phyloP scores from a whole-genome alignment of 1,140 invertebrate genomes.

The Drosophila kurseongensis region DNA sequence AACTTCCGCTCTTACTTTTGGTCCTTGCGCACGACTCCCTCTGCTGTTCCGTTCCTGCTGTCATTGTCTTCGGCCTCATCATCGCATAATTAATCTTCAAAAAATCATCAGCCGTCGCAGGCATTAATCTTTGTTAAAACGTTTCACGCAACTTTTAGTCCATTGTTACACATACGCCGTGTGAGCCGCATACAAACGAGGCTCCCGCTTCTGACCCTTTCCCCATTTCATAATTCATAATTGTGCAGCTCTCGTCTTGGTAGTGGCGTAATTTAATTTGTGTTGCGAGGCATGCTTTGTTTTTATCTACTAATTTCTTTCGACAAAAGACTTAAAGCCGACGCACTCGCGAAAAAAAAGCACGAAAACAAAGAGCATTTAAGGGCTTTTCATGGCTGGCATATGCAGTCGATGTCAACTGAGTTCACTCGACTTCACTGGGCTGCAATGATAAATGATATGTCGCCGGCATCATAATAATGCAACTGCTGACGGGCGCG shows the following conservation, averaged over 20 bases:
- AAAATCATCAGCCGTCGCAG: constrained; percentile 83
- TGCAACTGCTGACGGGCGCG: constrained; percentile 75
- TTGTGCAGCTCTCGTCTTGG: constrained; percentile 41
- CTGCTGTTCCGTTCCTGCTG: constrained; percentile 31
- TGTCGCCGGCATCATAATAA: constrained; percentile 56
- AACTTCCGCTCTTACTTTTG: constrained; percentile 60
- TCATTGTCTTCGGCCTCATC: constrained; percentile 82
- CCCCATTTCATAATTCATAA: constrained; percentile 51
- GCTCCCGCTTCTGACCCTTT: neutral
- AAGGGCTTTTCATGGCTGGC: constrained; percentile 55
- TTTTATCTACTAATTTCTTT: constrained; percentile 79
- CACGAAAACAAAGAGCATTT: constrained; percentile 43
- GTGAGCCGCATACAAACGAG: constrained; percentile 72
- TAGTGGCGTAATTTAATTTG: constrained; percentile 66
- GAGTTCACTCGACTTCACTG: constrained; percentile 71
- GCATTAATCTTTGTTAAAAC: constrained; percentile 84
- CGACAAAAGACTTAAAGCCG: constrained; percentile 66
- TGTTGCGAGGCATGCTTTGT: constrained; percentile 72
- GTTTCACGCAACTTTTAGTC: constrained; percentile 83
- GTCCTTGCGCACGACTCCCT: constrained; percentile 53
- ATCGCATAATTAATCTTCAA: constrained; percentile 84
- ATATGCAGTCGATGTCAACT: constrained; percentile 74
- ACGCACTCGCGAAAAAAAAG: constrained; percentile 3
- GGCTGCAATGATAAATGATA: constrained; percentile 82
- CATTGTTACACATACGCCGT: constrained; percentile 78